A percentile compares a stretch with the other conserved stretches of the same genome.
Conservation (phyloP, 2,113 vertebrate species). For the Sphaerodactylus townsendi region DNA sequence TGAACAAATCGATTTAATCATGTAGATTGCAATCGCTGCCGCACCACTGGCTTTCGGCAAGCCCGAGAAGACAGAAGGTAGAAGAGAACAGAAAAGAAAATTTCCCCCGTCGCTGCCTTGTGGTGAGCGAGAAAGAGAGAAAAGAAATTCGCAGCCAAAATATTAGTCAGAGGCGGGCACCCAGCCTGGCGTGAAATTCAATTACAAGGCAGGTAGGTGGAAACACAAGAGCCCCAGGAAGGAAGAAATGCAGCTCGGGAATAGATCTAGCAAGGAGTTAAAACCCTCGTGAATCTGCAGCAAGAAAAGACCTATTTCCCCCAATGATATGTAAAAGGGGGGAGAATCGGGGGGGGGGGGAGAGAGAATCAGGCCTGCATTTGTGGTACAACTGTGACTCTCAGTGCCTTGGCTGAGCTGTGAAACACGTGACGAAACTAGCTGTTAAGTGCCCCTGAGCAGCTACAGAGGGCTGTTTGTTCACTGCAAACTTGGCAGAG, state of each 20-base stretch:
- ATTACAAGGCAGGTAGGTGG: constrained; percentile 15
- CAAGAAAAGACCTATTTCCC: neutral
- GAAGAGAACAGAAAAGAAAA: neutral
- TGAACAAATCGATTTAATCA: constrained; percentile 16
- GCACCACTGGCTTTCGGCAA: neutral
- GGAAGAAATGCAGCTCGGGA: neutral
- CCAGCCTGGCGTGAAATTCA: constrained; percentile 22
- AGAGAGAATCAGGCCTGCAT: neutral
- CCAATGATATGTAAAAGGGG: neutral
- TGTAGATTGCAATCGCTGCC: neutral
- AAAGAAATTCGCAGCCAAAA: neutral
- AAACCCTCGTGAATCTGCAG: neutral
- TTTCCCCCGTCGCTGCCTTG: neutral
- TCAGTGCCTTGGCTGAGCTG: neutral
- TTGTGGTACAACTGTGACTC: neutral
- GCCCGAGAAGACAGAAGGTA: neutral
- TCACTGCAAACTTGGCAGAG: neutral
- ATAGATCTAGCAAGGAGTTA: neutral
- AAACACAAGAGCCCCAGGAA: neutral
- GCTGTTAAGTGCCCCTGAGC: neutral
- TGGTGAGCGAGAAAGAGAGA: neutral
- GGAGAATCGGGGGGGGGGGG: no score
- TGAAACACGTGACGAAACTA: neutral
- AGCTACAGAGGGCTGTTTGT: neutral
- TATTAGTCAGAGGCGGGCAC: constrained; percentile 2